A percentile compares a stretch with the other conserved stretches of the same genome.
phyloP scores from a whole-genome alignment of 2,113 vertebrate species.

The Oncorhynchus gorbuscha region DNA sequence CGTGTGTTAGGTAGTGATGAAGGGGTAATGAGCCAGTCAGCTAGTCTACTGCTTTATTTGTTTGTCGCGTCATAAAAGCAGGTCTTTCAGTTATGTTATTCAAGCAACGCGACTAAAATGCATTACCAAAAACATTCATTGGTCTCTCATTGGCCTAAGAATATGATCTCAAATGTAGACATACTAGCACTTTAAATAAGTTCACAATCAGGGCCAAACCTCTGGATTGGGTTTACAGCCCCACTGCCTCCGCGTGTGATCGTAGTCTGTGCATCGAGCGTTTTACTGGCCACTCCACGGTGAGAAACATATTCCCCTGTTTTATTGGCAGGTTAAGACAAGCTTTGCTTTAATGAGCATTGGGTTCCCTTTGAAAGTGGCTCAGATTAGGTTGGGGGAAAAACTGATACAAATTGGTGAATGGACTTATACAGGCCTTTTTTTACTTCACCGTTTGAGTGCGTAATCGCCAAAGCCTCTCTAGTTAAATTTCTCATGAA shows the following conservation, averaged over 20 bases:
- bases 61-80: background rate
- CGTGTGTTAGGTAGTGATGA: background rate
- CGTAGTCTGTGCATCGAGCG: conserved; percentile 39
- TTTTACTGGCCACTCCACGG: conserved; percentile 54
- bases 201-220: conserved; percentile 18
- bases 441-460: conserved; percentile 24
- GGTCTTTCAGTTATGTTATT: no score
- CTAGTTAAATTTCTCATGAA: conserved; percentile 63
- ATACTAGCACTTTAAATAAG: no score
- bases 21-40: background rate
- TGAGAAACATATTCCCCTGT: conserved; percentile 52
- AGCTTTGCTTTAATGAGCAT: conserved; percentile 60
- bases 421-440: conserved; percentile 39
- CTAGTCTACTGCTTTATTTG: background rate
- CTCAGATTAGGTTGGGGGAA: conserved; percentile 51
- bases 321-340: conserved; percentile 59
- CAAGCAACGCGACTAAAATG: no score
- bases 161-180: no score
- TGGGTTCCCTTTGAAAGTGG: conserved; percentile 61
- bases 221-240: conserved; percentile 30
- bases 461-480: conserved; percentile 48
- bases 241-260: conserved; percentile 29
- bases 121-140: no score
- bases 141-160: no score
- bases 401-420: conserved; percentile 47